Percentiles rank a stretch among this genome's conserved stretches.
These are phyloP conservation scores for Drosophila sturtevanti DNA, from an alignment of 1,140 invertebrate species.

Conservation along the genomic window DNA sequence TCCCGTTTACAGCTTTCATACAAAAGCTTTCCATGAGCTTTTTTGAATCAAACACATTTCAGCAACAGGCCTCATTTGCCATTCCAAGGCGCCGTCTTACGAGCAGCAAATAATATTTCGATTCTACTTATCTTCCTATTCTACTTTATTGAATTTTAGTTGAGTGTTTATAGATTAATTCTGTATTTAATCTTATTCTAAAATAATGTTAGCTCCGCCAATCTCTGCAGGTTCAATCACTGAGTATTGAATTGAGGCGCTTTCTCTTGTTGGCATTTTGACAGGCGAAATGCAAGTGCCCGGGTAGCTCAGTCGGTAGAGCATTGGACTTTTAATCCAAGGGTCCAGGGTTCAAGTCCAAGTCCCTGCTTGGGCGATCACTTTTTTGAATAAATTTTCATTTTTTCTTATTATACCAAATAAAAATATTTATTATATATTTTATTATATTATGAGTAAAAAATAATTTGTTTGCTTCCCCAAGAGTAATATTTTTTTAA, in stretches of 20 bases:
- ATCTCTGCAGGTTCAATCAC: background rate
- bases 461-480: background rate
- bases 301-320: conserved; percentile 91
- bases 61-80: too few relatives aligned
- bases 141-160: too few relatives aligned
- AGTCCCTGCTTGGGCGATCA: too few relatives aligned
- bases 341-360: conserved; percentile 91
- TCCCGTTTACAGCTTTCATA: background rate
- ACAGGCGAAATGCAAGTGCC: conserved; percentile 77
- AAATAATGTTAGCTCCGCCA: background rate
- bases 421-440: too few relatives aligned
- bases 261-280: background rate
- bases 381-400: too few relatives aligned
- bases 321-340: conserved; percentile 92
- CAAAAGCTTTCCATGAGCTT: background rate
- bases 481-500: background rate
- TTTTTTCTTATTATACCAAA: too few relatives aligned
- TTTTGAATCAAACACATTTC: background rate
- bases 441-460: too few relatives aligned
- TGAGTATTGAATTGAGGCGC: background rate
- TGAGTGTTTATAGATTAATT: too few relatives aligned
- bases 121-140: too few relatives aligned
- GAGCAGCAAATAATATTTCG: too few relatives aligned
- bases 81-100: too few relatives aligned
- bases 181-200: too few relatives aligned